phyloP scores from a whole-genome alignment of 1,140 invertebrate species.

The Catajapyx aquilonaris region DNA sequence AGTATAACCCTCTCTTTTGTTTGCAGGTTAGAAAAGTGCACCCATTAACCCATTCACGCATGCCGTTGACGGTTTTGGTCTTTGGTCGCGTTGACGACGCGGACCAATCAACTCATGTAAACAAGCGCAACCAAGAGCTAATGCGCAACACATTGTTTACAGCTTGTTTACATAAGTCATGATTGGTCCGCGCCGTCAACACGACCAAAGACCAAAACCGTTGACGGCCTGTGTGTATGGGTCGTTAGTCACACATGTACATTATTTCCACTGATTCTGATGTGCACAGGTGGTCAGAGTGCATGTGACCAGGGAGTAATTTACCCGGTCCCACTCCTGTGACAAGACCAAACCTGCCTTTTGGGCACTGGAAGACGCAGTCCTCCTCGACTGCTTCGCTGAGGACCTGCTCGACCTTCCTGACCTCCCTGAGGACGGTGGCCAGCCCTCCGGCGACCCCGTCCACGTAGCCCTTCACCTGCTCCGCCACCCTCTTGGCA shows the following conservation, averaged over 20 bases:
- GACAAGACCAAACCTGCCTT: constrained; percentile 25
- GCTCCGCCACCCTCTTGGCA: too few species aligned
- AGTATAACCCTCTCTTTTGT: neutral
- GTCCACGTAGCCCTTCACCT: too few species aligned
- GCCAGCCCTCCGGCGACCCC: constrained; percentile 51
- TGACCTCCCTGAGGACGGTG: constrained; percentile 50
- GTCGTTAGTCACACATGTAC: neutral
- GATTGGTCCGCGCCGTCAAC: too few species aligned
- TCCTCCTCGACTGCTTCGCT: constrained; percentile 64
- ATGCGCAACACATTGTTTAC: too few species aligned
- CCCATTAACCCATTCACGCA: neutral
- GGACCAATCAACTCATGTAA: constrained; percentile 1
- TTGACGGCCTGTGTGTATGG: too few species aligned
- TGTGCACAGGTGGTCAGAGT: neutral
- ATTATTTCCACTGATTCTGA: neutral
- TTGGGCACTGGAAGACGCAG: constrained; percentile 50
- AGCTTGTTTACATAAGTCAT: too few species aligned
- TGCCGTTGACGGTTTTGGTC: too few species aligned
- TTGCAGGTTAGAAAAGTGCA: neutral
- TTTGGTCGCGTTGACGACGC: too few species aligned
- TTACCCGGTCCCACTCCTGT: constrained; percentile 1
- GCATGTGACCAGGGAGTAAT: too few species aligned
- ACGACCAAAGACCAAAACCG: too few species aligned
- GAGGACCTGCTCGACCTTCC: constrained; percentile 54
- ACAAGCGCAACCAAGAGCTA: neutral